Evolutionary conservation across 1,140 invertebrate species (phyloP), one percentile per base, ranked within the genome.

Genomic region (Drosophila navojoa): DNA sequence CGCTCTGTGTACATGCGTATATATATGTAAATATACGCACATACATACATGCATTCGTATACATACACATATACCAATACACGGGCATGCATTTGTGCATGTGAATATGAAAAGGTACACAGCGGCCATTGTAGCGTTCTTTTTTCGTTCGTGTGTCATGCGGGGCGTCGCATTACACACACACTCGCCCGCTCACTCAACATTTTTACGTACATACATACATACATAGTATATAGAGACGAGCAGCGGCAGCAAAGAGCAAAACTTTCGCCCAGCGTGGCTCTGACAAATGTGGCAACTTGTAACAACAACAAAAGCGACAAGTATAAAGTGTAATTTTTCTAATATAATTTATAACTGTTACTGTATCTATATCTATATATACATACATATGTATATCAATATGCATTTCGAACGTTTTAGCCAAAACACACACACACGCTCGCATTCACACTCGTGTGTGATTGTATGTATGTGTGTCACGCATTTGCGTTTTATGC

Each of bases 201-300:
- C 59, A 49, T 45, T 58, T 49, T 19, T 22, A n/a, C n/a, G n/a
- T n/a, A n/a, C n/a, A n/a, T 55, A 49, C 42, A 54, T 22, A 54
- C 22, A 63, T 3, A 3, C 27, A 29, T 29, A 29, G 5, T 67
- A 58, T 22, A 58, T 19, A 67, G 58, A 49, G 29, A 49, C 29
- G 32, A 40, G 25, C n/a, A 52, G 35, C 22, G 32, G 16, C 47
- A 25, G 15, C 13, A 57, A 62, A 52, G 47, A 19, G 29, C 50
- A 59, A 35, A 62, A 79, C 76, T 79, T 80, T 80, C 77, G 66
- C 77, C 66, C 49, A 60, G 73, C 58, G 68, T 54, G 72, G 67
- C 59, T 54, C 62, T 71, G 42, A 71, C n/a, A 63, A 74, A 64
- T 74, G 64, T 70, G 77, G 77, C 63, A 55, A 72, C 11, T 60